These are phyloP conservation scores for Glyptemys insculpta DNA, from an alignment of 2,797 vertebrate species.

Conservation along the genomic window DNA sequence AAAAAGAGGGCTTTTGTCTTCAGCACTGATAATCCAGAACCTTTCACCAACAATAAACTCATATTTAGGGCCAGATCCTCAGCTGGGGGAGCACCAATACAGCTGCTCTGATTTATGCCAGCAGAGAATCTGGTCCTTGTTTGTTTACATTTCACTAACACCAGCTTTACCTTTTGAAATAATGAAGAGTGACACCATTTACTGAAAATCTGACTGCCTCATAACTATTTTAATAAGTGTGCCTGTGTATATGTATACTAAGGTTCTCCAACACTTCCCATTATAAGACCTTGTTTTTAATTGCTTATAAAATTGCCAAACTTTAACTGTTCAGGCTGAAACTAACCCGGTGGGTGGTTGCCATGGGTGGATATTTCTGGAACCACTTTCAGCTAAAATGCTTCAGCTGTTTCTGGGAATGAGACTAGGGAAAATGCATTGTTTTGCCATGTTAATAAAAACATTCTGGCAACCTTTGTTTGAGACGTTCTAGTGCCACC, in stretches of 20 bases:
- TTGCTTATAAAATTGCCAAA: neutral
- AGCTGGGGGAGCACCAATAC: too few relatives aligned
- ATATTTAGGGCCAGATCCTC: too few relatives aligned
- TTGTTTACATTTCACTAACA: neutral
- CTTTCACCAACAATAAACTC: neutral
- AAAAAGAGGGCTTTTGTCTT: neutral
- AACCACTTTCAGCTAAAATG: too few relatives aligned
- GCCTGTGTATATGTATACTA: rapidly evolving
- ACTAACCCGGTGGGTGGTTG: too few relatives aligned
- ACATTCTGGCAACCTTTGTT: neutral
- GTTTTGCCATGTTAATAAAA: neutral
- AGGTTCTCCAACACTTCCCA: neutral
- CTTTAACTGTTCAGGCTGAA: too few relatives aligned
- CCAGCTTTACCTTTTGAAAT: neutral
- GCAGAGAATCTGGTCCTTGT: too few relatives aligned
- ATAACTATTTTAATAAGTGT: neutral
- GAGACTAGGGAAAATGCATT: neutral
- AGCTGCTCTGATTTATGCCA: too few relatives aligned
- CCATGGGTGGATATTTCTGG: too few relatives aligned
- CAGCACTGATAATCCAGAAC: neutral
- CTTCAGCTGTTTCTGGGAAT: neutral
- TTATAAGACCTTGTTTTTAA: neutral
- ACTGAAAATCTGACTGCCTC: neutral
- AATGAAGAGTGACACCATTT: neutral
- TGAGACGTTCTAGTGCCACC: too few relatives aligned